Conservation (phyloP, 2,797 vertebrate genomes). For the Leptoclinus maculatus region DNA sequence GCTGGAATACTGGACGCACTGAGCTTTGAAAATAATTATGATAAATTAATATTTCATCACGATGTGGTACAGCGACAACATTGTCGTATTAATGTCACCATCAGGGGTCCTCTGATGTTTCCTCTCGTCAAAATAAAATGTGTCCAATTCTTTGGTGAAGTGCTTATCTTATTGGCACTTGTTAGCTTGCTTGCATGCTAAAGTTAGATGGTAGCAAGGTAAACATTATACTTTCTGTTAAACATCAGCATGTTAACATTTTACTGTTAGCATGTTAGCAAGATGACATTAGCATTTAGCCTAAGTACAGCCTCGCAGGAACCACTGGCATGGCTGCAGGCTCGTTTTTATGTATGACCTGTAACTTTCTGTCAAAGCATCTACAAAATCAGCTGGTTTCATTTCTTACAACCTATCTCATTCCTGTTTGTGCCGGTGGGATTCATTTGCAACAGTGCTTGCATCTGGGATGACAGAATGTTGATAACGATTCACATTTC, state of each 20-base stretch:
- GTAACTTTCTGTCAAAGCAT: background rate
- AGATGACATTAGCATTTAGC: too few relatives aligned
- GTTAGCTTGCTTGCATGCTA: too few relatives aligned
- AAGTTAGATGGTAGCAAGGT: too few relatives aligned
- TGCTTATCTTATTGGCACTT: too few relatives aligned
- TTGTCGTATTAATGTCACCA: background rate
- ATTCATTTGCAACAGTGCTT: background rate
- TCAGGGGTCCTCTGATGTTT: background rate
- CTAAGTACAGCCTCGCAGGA: too few relatives aligned
- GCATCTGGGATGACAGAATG: slow-evolving; percentile 31
- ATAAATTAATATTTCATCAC: background rate
- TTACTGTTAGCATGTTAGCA: too few relatives aligned
- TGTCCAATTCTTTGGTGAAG: too few relatives aligned
- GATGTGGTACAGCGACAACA: background rate
- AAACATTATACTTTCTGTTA: too few relatives aligned
- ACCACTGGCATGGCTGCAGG: too few relatives aligned
- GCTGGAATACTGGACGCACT: background rate
- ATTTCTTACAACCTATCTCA: background rate
- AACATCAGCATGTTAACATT: too few relatives aligned
- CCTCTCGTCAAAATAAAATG: too few relatives aligned
- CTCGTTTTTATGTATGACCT: background rate
- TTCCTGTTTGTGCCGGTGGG: background rate
- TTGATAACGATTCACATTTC: slow-evolving; percentile 34
- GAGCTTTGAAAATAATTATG: background rate
- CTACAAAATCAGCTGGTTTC: background rate